A percentile compares a stretch with the other conserved stretches of the same genome.
Evolutionary conservation across 2,888 invertebrate genomes (phyloP).

Genomic region (Drosophila nr. fundita): DNA sequence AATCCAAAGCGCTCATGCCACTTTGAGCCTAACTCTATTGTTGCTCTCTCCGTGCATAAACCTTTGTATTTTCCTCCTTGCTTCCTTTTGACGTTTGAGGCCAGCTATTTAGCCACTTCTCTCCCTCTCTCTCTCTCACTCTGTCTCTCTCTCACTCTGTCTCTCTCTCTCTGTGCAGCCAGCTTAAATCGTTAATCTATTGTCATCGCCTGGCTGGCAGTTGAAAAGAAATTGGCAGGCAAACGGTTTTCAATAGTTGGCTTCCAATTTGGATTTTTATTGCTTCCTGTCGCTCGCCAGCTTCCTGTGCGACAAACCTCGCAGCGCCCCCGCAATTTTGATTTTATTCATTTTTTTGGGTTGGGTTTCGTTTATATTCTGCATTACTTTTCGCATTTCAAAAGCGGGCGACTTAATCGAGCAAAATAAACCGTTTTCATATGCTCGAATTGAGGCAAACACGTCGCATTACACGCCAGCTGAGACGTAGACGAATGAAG

Average conservation of each 20-base stretch:
- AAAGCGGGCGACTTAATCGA: conserved; percentile 82
- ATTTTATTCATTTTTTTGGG: conserved; percentile 24
- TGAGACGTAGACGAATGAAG: neutral
- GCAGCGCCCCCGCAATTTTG: conserved; percentile 43
- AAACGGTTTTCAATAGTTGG: conserved; percentile 68
- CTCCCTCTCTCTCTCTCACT: neutral
- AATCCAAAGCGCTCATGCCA: neutral
- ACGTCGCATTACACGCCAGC: conserved; percentile 73
- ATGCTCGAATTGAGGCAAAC: conserved; percentile 81
- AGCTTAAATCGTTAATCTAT: conserved; percentile 44
- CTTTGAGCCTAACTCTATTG: neutral
- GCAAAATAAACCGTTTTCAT: conserved; percentile 84
- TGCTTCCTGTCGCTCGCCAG: conserved; percentile 67
- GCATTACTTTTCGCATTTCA: conserved; percentile 56
- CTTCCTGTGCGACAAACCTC: conserved; percentile 64
- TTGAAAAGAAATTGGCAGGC: conserved; percentile 53
- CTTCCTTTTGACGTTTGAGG: neutral
- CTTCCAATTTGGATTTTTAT: conserved; percentile 66
- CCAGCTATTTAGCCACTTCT: conserved; percentile 18
- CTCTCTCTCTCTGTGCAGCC: neutral
- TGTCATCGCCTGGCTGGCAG: conserved; percentile 46
- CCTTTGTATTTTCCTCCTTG: neutral
- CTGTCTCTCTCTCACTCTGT: neutral
- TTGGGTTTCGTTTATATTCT: conserved; percentile 21
- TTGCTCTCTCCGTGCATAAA: neutral